Percentiles rank a stretch among this genome's conserved stretches.
Evolutionary conservation across 2,797 vertebrate species (phyloP).

Genomic region (Neosilurus hyrtlii): DNA sequence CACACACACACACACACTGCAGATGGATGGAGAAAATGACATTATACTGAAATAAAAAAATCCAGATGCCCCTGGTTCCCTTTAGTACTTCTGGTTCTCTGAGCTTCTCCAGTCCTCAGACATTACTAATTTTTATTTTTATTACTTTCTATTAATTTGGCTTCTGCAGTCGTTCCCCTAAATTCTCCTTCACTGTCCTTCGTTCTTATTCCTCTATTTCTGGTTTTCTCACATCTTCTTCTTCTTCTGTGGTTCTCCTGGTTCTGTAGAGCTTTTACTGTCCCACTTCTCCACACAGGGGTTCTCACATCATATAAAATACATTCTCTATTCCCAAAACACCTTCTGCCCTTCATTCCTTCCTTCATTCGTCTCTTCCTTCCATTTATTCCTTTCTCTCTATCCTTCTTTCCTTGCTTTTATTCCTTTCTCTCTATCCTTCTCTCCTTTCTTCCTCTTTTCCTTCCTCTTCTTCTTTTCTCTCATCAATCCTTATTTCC

Average conservation of each 20-base stretch:
- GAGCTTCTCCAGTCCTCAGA: background rate
- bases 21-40: background rate
- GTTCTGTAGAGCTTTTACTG: background rate
- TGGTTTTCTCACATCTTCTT: background rate
- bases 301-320: background rate
- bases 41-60: background rate
- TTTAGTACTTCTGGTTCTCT: background rate
- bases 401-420: background rate
- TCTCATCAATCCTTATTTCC: background rate
- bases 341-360: background rate
- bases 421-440: background rate
- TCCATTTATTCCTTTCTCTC: background rate
- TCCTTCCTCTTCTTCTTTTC: background rate
- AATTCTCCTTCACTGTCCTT: background rate
- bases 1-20: background rate
- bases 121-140: background rate
- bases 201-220: background rate
- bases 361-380: background rate
- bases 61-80: background rate
- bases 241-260: background rate
- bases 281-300: background rate
- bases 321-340: background rate
- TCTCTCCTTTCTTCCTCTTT: background rate
- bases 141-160: background rate
- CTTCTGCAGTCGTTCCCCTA: background rate